A percentile compares a stretch with the other conserved stretches of the same genome.
phyloP scores from a whole-genome alignment of 2,797 vertebrate species.

The Choloepus didactylus region DNA sequence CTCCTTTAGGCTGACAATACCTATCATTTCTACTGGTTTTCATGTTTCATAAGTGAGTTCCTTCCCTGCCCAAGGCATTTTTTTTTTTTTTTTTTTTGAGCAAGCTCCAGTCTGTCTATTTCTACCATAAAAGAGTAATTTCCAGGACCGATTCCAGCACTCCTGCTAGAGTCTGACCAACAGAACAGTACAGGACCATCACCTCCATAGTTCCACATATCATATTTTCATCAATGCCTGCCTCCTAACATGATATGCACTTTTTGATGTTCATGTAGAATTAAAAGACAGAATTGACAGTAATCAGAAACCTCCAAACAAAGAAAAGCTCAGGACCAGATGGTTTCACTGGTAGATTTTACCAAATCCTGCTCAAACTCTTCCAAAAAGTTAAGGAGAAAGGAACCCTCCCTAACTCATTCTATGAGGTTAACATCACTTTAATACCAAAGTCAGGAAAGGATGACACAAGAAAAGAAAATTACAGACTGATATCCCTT shows the following conservation, averaged over 20 bases:
- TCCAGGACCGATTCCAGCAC: background rate
- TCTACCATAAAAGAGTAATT: background rate
- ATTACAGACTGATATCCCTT: too few species aligned
- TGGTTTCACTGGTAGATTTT: too few species aligned
- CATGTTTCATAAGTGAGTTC: slow-evolving; percentile 5
- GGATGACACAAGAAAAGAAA: too few species aligned
- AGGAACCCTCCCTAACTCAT: too few species aligned
- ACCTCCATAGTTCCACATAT: background rate
- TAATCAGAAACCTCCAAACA: too few species aligned
- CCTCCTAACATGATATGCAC: background rate
- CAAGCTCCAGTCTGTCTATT: background rate
- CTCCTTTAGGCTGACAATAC: background rate
- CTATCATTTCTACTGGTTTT: slow-evolving; percentile 40
- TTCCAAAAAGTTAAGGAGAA: too few species aligned
- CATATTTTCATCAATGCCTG: background rate
- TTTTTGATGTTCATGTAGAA: background rate
- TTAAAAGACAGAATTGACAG: background rate
- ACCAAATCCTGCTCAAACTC: too few species aligned
- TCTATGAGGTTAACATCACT: too few species aligned
- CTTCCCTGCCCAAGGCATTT: background rate
- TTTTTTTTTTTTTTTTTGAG: too few species aligned
- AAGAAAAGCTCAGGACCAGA: too few species aligned
- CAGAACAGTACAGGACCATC: background rate
- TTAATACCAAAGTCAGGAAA: too few species aligned
- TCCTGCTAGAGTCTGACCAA: background rate